Percentiles rank a stretch among this genome's conserved stretches.
Evolutionary conservation across 1,140 invertebrate species (phyloP).

Genomic region (Agrilus planipennis): DNA sequence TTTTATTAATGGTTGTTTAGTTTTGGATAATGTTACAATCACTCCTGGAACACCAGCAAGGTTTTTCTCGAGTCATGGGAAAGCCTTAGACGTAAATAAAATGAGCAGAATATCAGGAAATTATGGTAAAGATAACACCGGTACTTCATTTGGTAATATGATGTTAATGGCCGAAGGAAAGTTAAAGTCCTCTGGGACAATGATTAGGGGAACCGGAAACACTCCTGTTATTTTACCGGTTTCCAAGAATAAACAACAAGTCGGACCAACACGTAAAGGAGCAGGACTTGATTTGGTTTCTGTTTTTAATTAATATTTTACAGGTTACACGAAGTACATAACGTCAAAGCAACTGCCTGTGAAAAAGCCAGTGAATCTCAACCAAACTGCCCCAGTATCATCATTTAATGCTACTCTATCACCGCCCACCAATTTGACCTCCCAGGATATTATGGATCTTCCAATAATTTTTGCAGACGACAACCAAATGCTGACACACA

Average conservation of each 20-base stretch:
- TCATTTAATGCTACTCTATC: constrained; percentile 15
- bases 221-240: constrained; percentile 3
- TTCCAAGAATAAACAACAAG: not conserved
- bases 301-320: not conserved
- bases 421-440: constrained; percentile 39
- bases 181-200: constrained; percentile 14
- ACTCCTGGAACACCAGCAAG: too few species aligned
- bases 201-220: constrained; percentile 8
- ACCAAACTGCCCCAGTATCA: constrained; percentile 12
- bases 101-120: too few species aligned
- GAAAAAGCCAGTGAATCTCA: constrained; percentile 13
- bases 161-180: constrained; percentile 27
- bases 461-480: constrained; percentile 56
- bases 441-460: constrained; percentile 50
- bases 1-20: too few species aligned
- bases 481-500: constrained; percentile 38
- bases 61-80: too few species aligned
- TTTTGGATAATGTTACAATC: too few species aligned
- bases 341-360: constrained; percentile 25
- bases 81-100: too few species aligned
- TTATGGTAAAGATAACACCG: too few species aligned
- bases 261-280: not conserved
- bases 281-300: too few species aligned
- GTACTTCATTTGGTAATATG: constrained; percentile 15
- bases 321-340: constrained; percentile 17